These are phyloP conservation scores for Hypomecis atomaria DNA, from an alignment of 2,888 invertebrate species.

Conservation along the genomic window DNA sequence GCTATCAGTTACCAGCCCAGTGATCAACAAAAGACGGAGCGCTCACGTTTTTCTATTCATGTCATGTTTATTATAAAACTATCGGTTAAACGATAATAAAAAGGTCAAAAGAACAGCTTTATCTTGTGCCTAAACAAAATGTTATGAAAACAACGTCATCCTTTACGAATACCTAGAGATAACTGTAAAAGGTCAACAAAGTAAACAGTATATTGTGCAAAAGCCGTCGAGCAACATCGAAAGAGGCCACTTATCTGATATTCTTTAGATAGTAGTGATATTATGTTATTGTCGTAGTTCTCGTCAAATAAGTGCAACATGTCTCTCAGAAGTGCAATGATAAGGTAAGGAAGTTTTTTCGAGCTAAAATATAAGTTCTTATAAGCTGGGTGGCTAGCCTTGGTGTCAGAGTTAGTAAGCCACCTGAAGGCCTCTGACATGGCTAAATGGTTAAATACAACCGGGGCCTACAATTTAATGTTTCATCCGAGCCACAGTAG, in stretches of 20 bases:
- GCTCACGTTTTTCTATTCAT: too few relatives aligned
- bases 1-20: too few relatives aligned
- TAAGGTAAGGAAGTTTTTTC: constrained; percentile 32
- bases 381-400: too few relatives aligned
- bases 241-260: neutral
- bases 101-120: constrained; percentile 10
- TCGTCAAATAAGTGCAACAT: constrained; percentile 39
- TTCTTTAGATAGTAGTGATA: constrained; percentile 5
- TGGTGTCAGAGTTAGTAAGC: too few relatives aligned
- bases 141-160: constrained; percentile 4
- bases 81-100: neutral
- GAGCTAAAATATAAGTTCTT: neutral
- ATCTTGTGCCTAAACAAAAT: constrained; percentile 1
- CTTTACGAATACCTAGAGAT: neutral
- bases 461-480: too few relatives aligned
- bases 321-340: constrained; percentile 54
- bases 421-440: too few relatives aligned
- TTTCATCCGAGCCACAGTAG: too few relatives aligned
- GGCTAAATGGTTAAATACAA: too few relatives aligned
- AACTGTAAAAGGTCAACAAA: constrained; percentile 3
- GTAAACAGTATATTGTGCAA: neutral
- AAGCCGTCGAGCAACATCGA: neutral
- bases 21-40: too few relatives aligned
- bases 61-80: too few relatives aligned
- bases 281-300: neutral